These are phyloP conservation scores for Cosmopolites sordidus DNA, from an alignment of 2,888 invertebrate genomes.

Conservation along the genomic window DNA sequence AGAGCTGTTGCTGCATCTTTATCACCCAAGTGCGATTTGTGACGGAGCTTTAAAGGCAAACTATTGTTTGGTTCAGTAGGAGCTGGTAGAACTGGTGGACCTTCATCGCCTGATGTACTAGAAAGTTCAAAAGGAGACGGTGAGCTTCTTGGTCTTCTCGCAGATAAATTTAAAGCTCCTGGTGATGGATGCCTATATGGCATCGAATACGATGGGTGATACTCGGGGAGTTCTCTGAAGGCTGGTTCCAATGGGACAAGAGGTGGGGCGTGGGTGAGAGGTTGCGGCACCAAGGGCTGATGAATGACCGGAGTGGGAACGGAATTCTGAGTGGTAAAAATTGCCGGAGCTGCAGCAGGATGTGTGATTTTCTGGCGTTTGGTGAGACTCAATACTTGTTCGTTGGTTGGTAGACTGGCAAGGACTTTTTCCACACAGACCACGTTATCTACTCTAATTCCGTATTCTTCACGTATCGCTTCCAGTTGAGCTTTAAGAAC, in stretches of 20 bases:
- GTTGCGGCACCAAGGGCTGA: conserved; percentile 55
- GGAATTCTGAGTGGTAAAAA: conserved; percentile 55
- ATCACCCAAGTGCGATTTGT: conserved; percentile 86
- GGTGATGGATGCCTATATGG: conserved; percentile 54
- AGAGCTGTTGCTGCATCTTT: conserved; percentile 81
- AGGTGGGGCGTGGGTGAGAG: conserved; percentile 49
- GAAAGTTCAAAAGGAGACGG: conserved; percentile 64
- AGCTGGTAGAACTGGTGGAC: conserved; percentile 45
- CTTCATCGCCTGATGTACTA: conserved; percentile 64
- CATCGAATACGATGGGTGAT: conserved; percentile 46
- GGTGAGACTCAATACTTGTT: conserved; percentile 78
- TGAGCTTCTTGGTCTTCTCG: conserved; percentile 52
- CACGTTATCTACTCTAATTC: conserved; percentile 80
- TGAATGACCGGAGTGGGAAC: conserved; percentile 61
- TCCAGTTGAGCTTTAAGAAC: conserved; percentile 88
- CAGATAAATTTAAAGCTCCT: conserved; percentile 69
- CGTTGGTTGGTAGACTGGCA: conserved; percentile 77
- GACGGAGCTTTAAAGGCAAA: conserved; percentile 84
- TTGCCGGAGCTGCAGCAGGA: conserved; percentile 48
- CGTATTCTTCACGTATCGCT: conserved; percentile 89
- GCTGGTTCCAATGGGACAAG: conserved; percentile 50
- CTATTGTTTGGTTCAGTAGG: conserved; percentile 59
- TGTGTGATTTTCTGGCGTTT: conserved; percentile 63
- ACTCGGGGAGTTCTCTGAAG: conserved; percentile 50
- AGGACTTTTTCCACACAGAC: conserved; percentile 86